These are phyloP conservation scores for Platalea minor DNA, from an alignment of 2,797 vertebrate genomes.

Conservation along the genomic window DNA sequence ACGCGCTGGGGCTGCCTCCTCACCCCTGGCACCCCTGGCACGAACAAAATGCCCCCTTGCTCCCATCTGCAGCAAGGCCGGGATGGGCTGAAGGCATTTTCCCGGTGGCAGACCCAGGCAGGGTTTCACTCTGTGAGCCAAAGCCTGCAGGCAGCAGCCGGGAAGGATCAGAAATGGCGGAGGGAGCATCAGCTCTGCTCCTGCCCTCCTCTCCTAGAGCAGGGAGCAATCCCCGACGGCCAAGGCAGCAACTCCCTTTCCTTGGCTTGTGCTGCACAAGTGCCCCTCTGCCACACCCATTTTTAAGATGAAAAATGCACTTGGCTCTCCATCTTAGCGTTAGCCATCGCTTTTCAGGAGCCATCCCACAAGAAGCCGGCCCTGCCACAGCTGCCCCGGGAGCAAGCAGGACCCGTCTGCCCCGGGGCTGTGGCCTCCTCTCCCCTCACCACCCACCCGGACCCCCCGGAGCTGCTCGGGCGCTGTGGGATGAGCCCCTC, in stretches of 20 bases:
- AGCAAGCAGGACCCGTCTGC: rapidly evolving
- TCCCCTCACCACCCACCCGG: too few relatives aligned
- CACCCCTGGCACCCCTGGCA: background rate
- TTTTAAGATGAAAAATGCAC: background rate
- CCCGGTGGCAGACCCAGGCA: rapidly evolving
- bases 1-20: too few relatives aligned
- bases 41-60: rapidly evolving
- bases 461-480: rapidly evolving
- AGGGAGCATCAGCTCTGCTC: background rate
- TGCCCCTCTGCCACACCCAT: background rate
- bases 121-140: too few relatives aligned
- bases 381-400: background rate
- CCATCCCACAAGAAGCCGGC: background rate
- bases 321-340: background rate
- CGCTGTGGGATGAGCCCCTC: rapidly evolving
- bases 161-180: background rate
- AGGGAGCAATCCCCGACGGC: rapidly evolving
- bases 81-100: background rate
- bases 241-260: background rate
- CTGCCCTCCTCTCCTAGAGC: background rate
- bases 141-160: too few relatives aligned
- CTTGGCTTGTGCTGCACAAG: background rate
- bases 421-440: rapidly evolving
- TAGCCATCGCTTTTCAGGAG: background rate
- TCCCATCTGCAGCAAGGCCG: rapidly evolving